Evolutionary conservation across 2,797 vertebrate species (phyloP), one percentile per base, ranked within the genome.

Genomic region (Danio choprae): DNA sequence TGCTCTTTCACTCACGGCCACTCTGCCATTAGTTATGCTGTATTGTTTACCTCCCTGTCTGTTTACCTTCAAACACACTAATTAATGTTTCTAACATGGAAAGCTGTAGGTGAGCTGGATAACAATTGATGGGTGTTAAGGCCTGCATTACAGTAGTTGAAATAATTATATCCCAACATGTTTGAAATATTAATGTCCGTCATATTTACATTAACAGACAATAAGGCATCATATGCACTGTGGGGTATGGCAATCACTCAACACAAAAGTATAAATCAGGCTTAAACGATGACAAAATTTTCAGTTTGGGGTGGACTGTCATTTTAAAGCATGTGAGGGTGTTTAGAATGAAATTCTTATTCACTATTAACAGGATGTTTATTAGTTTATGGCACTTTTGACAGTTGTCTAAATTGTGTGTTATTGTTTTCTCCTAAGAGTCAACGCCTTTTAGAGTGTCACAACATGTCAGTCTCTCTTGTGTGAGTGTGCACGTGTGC

Each of bases 1-100:
- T 74, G 62, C 72, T 81, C 72, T 58, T 74, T 68, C 16, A 62
- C 44, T 79, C 77, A 29, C 18, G 36, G 48, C 48, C 69, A 55
- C 48, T 73, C 15, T 0, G 22, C 72, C 60, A 73, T 73, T 73
- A 64, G 59, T 56, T 55, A 56, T 7, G 50, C 10, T 48, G 68
- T 38, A 62, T 70, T 81, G 80, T 81, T 76, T 81, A 70, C 38
- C 46, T 81, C 58, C 50, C 12, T 67, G 4, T 80, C 18, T 74
- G 72, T 76, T 62, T 70, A 70, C 69, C 71, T 64, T 48, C 68
- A 73, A 62, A 72, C 77, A 55, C 59, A 22, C 59, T 80, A 80
- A 80, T 80, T 79, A 80, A 73, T 64, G 48, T 80, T 72, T 64
- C 69, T 20, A 38, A 44, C 77, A 72, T 55, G 48, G 76, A 60